These are phyloP conservation scores for Xanthia togata DNA, from an alignment of 2,888 invertebrate genomes.

Conservation along the genomic window DNA sequence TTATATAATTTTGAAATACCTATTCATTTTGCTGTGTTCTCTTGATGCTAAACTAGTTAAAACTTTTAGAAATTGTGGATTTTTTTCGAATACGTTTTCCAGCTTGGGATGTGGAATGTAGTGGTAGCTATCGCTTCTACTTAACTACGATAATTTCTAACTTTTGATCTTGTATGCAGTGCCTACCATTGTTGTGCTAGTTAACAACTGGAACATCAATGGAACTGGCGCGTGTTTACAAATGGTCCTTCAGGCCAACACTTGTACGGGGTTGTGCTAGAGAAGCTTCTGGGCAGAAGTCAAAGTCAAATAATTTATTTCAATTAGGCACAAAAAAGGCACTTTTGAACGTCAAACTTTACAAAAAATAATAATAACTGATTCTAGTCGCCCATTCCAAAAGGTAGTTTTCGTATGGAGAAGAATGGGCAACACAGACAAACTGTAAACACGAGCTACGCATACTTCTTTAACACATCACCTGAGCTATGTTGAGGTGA, in stretches of 20 bases:
- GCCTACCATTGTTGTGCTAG: background rate
- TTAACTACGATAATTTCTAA: background rate
- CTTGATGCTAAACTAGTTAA: background rate
- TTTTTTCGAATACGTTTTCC: background rate
- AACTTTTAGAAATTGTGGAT: background rate
- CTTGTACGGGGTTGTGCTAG: background rate
- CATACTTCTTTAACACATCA: background rate
- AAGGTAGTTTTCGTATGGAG: too few species aligned
- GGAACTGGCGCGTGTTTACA: background rate
- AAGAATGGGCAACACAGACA: too few species aligned
- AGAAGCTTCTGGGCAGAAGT: background rate
- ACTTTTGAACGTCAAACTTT: too few species aligned
- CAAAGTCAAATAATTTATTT: too few species aligned
- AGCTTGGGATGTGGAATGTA: background rate
- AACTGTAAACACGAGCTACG: background rate
- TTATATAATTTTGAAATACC: background rate
- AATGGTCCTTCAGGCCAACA: background rate
- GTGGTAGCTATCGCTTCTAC: background rate
- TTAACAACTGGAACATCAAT: background rate
- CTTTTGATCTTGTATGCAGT: background rate
- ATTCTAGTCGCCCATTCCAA: too few species aligned
- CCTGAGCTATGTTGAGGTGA: background rate
- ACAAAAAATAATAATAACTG: too few species aligned
- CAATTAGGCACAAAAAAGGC: too few species aligned
- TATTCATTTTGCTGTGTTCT: background rate